A percentile compares a stretch with the other conserved stretches of the same genome.
Conservation (phyloP, 1,140 invertebrate species). For the Magallana gigas region DNA sequence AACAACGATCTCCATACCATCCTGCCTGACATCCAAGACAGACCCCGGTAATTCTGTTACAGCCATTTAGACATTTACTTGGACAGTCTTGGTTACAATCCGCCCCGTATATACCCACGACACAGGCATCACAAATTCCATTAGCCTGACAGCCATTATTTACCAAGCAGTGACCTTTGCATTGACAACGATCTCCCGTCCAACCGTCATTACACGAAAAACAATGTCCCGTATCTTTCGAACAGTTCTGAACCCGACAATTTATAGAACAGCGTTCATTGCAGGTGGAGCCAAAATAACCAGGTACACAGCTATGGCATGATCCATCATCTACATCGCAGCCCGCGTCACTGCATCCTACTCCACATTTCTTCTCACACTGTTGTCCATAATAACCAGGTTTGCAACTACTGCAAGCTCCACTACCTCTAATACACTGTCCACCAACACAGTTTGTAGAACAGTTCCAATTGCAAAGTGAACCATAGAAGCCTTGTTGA, state of each 20-base stretch:
- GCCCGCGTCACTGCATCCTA: background rate
- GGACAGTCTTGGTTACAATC: slow-evolving; percentile 10
- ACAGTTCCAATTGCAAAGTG: background rate
- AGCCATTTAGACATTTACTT: slow-evolving; percentile 19
- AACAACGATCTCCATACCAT: slow-evolving; percentile 50
- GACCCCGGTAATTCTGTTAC: background rate
- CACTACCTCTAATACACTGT: background rate
- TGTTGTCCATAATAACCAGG: slow-evolving; percentile 41
- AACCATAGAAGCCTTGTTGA: slow-evolving; percentile 23
- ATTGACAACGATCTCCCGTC: slow-evolving; percentile 42
- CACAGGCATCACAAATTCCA: slow-evolving; percentile 39
- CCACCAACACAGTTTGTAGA: slow-evolving; percentile 34
- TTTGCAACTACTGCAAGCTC: background rate
- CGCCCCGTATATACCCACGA: slow-evolving; percentile 18
- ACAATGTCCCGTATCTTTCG: slow-evolving; percentile 37
- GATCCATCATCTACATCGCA: slow-evolving; percentile 32
- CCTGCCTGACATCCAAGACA: slow-evolving; percentile 28
- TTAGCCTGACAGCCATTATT: background rate
- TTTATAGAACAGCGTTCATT: slow-evolving; percentile 8
- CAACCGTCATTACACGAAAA: slow-evolving; percentile 22
- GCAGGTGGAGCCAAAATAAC: slow-evolving; percentile 41
- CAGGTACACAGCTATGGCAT: slow-evolving; percentile 30
- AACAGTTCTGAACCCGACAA: slow-evolving; percentile 25
- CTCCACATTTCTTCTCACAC: slow-evolving; percentile 21
- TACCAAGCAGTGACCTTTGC: slow-evolving; percentile 37